Conservation (phyloP, 2,888 invertebrate genomes). For the Lapara coniferarum region DNA sequence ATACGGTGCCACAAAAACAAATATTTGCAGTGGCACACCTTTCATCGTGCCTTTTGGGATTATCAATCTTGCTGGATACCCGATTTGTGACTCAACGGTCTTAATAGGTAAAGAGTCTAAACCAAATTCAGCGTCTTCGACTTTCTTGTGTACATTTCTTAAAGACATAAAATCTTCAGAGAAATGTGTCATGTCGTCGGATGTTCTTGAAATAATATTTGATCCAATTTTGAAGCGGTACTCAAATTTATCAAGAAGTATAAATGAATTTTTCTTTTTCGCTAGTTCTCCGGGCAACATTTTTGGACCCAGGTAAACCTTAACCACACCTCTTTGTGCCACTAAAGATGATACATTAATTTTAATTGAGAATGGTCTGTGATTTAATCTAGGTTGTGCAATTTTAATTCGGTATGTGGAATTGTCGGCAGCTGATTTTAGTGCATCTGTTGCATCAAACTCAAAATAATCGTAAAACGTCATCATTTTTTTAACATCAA, state of each 20-base stretch:
- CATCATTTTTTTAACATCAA: slow-evolving; percentile 85
- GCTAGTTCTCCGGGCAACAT: slow-evolving; percentile 82
- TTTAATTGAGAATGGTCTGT: slow-evolving; percentile 87
- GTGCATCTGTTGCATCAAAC: slow-evolving; percentile 85
- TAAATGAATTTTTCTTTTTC: slow-evolving; percentile 81
- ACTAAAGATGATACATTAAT: slow-evolving; percentile 85
- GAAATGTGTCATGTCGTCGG: slow-evolving; percentile 83
- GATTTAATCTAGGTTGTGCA: slow-evolving; percentile 86
- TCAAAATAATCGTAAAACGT: slow-evolving; percentile 87
- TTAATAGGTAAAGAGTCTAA: slow-evolving; percentile 78
- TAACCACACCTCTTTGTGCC: slow-evolving; percentile 83
- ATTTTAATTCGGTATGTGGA: slow-evolving; percentile 71
- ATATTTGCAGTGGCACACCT: slow-evolving; percentile 86
- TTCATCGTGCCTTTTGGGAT: slow-evolving; percentile 87
- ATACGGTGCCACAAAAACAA: slow-evolving; percentile 85
- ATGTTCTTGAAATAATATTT: slow-evolving; percentile 86
- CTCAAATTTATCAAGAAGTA: slow-evolving; percentile 84
- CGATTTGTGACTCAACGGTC: slow-evolving; percentile 80
- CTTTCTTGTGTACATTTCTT: slow-evolving; percentile 83
- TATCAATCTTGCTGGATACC: slow-evolving; percentile 87
- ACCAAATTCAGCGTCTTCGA: slow-evolving; percentile 83
- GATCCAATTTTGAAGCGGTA: slow-evolving; percentile 84
- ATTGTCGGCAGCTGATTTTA: slow-evolving; percentile 59
- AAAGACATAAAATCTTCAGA: slow-evolving; percentile 85
- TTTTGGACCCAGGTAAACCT: slow-evolving; percentile 88